Evolutionary conservation across 2,888 invertebrate species (phyloP).

Genomic region (Aelia acuminata): DNA sequence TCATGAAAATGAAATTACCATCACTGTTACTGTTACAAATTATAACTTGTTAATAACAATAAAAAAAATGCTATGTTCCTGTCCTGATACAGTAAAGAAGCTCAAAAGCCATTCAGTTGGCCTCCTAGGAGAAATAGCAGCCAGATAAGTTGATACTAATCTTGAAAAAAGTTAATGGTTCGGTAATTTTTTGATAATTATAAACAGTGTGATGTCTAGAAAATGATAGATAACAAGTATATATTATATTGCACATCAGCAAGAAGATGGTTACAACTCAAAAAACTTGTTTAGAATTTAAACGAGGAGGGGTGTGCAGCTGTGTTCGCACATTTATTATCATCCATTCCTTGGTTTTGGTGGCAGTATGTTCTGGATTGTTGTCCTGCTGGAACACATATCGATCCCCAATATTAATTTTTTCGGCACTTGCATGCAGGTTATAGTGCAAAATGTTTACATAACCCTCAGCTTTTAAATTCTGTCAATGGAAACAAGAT

Average conservation of each 20-base stretch:
- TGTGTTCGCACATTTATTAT: conserved; percentile 37
- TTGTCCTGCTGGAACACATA: not conserved
- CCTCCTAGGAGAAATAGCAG: not conserved
- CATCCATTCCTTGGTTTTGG: conserved; percentile 30
- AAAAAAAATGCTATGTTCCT: not conserved
- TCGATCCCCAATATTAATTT: no score
- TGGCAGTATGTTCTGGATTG: no score
- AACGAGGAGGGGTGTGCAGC: conserved; percentile 10
- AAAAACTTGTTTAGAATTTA: no score
- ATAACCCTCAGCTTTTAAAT: conserved; percentile 25
- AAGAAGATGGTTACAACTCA: no score
- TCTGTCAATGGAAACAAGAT: conserved; percentile 27
- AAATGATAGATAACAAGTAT: not conserved
- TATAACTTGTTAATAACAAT: not conserved
- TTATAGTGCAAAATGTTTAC: conserved; percentile 24
- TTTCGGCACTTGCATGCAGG: conserved; percentile 36
- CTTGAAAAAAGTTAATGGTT: not conserved
- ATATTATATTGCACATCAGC: no score
- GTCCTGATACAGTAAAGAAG: not conserved
- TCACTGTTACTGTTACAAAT: not conserved
- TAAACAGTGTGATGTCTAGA: not conserved
- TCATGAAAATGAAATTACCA: not conserved
- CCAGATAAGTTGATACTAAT: not conserved
- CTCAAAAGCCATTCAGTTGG: not conserved
- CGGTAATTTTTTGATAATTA: not conserved